phyloP scores from a whole-genome alignment of 2,888 invertebrate species.

The Drosophila recens region DNA sequence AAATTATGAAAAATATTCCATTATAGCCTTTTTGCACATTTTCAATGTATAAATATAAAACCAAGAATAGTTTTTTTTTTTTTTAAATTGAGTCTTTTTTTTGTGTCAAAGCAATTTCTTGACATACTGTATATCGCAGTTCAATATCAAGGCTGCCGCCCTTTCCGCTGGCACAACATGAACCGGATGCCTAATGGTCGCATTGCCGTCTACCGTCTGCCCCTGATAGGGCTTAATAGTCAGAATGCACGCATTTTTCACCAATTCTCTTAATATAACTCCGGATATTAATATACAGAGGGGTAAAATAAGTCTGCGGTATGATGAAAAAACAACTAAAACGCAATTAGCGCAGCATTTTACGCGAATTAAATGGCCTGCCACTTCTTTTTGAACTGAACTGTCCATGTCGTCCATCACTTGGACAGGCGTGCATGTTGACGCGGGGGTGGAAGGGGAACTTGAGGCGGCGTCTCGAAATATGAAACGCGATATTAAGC shows the following conservation, averaged over 20 bases:
- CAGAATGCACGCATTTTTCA: slow-evolving; percentile 69
- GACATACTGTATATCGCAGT: slow-evolving; percentile 38
- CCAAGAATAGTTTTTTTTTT: background rate
- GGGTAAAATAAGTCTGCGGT: slow-evolving; percentile 11
- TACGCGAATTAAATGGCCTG: slow-evolving; percentile 61
- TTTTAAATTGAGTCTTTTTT: background rate
- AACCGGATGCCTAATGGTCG: slow-evolving; percentile 61
- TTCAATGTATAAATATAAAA: background rate
- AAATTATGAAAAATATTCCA: too few species aligned
- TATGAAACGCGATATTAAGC: slow-evolving; percentile 60
- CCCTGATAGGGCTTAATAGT: slow-evolving; percentile 40
- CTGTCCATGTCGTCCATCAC: slow-evolving; percentile 10
- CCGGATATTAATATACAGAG: slow-evolving; percentile 18
- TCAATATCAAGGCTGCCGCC: slow-evolving; percentile 59
- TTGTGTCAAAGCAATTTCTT: background rate
- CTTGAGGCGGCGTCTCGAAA: slow-evolving; percentile 44
- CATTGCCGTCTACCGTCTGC: slow-evolving; percentile 47
- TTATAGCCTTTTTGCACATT: too few species aligned
- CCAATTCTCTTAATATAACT: slow-evolving; percentile 4
- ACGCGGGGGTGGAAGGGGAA: background rate
- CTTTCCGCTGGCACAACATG: slow-evolving; percentile 31
- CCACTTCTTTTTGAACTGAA: slow-evolving; percentile 29
- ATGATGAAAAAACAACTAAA: slow-evolving; percentile 54
- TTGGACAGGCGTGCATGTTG: background rate
- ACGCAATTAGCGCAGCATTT: slow-evolving; percentile 70